Percentiles rank a stretch among this genome's conserved stretches.
These are phyloP conservation scores for Eupithecia tripunctaria DNA, from an alignment of 2,888 invertebrate genomes.

Conservation along the genomic window DNA sequence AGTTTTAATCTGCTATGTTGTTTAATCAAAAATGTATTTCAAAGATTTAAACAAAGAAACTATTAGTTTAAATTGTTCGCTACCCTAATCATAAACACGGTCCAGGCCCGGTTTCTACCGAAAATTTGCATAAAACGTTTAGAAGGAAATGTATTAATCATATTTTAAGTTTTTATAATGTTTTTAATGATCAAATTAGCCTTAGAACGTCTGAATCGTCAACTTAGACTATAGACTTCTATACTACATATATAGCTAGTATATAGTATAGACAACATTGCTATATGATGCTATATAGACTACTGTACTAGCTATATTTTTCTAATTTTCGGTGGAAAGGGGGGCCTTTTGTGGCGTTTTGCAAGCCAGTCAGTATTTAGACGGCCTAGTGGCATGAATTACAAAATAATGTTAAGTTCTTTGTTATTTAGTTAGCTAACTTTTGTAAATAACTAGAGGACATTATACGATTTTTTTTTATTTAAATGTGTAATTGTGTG, in stretches of 20 bases:
- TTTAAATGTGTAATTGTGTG: constrained; percentile 84
- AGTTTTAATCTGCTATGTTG: background rate
- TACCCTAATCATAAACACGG: constrained; percentile 9
- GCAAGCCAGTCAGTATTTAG: constrained; percentile 80
- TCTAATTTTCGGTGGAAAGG: constrained; percentile 6
- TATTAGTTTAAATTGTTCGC: background rate
- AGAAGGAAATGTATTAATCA: background rate
- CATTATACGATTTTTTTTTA: constrained; percentile 72
- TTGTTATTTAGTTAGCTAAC: constrained; percentile 85
- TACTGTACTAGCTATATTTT: background rate
- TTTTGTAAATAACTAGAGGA: constrained; percentile 83
- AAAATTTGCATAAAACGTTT: background rate
- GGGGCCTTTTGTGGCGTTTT: constrained; percentile 54
- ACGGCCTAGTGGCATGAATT: constrained; percentile 68
- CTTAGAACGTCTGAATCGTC: background rate
- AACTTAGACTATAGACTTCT: background rate
- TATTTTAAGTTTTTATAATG: background rate
- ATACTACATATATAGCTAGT: too few relatives aligned
- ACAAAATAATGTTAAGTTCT: constrained; percentile 79
- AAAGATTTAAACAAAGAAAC: background rate
- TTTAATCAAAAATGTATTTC: background rate
- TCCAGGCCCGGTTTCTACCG: background rate
- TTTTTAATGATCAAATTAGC: constrained; percentile 7
- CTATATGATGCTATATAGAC: too few relatives aligned
- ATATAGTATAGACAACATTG: too few relatives aligned